Base-by-base conservation (phyloP, 1,140 invertebrate genomes). In the Drosophila obscura region DNA sequence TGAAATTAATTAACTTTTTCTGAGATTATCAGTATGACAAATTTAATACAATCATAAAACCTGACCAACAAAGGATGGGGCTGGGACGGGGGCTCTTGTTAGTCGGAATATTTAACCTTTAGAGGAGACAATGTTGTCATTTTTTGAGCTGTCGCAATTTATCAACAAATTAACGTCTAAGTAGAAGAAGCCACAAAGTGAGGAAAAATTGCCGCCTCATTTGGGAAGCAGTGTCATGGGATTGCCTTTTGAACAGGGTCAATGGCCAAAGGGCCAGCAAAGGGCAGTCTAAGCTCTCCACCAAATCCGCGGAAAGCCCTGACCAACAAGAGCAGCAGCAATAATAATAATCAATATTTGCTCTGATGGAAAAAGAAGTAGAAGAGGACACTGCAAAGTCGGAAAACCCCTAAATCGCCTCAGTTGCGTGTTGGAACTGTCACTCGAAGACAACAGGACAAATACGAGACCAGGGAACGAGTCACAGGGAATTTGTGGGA, bases 381-480 rank as follows among this genome's bases (percentile, higher is more conserved):
- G 61, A 49, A 43, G 53, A 57, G 22, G 22, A 62, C 51, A 59
- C 48, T 24, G 51, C 16, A 41, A 13, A 49, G 63, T 26, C 50
- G 43, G 43, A 52, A 76, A 69, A 58, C 69, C 66, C 65, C 59
- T 28, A 71, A 69, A 68, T 64, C 59, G 65, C 43, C 62, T 63
- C 46, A 58, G 69, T 87, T 79, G 83, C 83, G 83, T 83, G 83
- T 88, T 87, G 83, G 83, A 79, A 76, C 77, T 87, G 83, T 87
- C 79, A 88, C 75, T 68, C 62, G 83, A 88, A 51, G 72, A 76
- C 72, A 68, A 62, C 66, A 63, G 75, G 61, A 46, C 76, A 76
- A 76, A 66, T 72, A 39, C 35, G 11, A 39, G 7, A 51, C 44
- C 35, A 46, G 60, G 49, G 35, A 67, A 56, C 66, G 66, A 75